Evolutionary conservation across 2,888 invertebrate species (phyloP).

Genomic region (Dicycla oo): DNA sequence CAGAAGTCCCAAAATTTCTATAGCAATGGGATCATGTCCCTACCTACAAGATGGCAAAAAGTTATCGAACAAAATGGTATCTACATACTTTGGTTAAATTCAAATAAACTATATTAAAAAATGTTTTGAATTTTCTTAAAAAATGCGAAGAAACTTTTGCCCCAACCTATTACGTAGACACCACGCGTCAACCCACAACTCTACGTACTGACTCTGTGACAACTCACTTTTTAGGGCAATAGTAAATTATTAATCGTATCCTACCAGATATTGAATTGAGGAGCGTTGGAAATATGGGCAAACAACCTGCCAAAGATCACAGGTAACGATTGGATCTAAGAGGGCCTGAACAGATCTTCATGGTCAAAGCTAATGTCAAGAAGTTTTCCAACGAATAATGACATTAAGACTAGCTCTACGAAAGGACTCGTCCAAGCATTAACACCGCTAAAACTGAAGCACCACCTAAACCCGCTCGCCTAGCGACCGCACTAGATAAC

Average conservation of each 20-base stretch:
- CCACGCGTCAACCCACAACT: too few relatives aligned
- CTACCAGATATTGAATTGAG: background rate
- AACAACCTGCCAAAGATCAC: background rate
- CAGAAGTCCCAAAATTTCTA: too few relatives aligned
- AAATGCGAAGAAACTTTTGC: too few relatives aligned
- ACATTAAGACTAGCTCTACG: background rate
- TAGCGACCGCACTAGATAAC: slow-evolving; percentile 51
- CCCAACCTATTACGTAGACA: too few relatives aligned
- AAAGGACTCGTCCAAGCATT: background rate
- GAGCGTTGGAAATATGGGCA: background rate
- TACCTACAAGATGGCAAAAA: too few relatives aligned
- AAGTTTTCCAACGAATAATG: background rate
- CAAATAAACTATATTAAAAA: too few relatives aligned
- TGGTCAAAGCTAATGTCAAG: background rate
- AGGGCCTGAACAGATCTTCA: background rate
- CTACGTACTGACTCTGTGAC: background rate
- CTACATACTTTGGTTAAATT: too few relatives aligned
- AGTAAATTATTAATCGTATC: background rate
- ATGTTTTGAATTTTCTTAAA: too few relatives aligned
- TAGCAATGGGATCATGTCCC: too few relatives aligned
- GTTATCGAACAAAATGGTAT: too few relatives aligned
- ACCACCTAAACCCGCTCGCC: slow-evolving; percentile 13
- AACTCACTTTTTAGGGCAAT: too few relatives aligned
- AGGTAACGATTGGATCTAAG: background rate
- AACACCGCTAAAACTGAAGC: slow-evolving; percentile 1